Evolutionary conservation across 2,888 invertebrate genomes (phyloP).

Genomic region (Apocheima hispidaria): DNA sequence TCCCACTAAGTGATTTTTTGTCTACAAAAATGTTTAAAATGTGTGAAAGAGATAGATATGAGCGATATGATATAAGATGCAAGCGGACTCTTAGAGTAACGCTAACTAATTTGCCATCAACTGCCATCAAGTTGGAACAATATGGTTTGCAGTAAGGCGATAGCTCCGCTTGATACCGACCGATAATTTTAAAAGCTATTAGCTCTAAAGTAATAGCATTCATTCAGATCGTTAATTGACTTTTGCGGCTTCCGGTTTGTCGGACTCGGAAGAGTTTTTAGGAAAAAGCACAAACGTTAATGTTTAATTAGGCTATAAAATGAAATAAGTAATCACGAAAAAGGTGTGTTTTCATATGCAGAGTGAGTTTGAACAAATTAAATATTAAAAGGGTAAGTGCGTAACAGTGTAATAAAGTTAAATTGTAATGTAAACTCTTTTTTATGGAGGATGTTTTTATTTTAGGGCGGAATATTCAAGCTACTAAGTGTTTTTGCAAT

Average conservation of each 20-base stretch:
- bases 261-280: not conserved
- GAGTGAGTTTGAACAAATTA: not conserved
- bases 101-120: not conserved
- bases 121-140: not conserved
- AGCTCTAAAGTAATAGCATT: conserved; percentile 2
- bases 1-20: too few relatives aligned
- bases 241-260: conserved; percentile 14
- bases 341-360: not conserved
- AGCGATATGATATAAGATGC: too few relatives aligned
- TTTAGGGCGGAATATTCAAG: too few relatives aligned
- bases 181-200: not conserved
- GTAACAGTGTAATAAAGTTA: not conserved
- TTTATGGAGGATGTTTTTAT: not conserved
- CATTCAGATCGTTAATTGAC: conserved; percentile 14
- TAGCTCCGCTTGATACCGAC: conserved; percentile 11
- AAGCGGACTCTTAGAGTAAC: too few relatives aligned
- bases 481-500: not conserved
- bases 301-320: not conserved
- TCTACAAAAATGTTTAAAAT: too few relatives aligned
- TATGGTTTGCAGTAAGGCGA: not conserved
- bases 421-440: not conserved
- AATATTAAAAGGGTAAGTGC: not conserved
- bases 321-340: not conserved
- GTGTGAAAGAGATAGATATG: too few relatives aligned
- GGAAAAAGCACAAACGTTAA: not conserved